These are phyloP conservation scores for Orchesella flavescens DNA, from an alignment of 2,888 invertebrate genomes.

Conservation along the genomic window DNA sequence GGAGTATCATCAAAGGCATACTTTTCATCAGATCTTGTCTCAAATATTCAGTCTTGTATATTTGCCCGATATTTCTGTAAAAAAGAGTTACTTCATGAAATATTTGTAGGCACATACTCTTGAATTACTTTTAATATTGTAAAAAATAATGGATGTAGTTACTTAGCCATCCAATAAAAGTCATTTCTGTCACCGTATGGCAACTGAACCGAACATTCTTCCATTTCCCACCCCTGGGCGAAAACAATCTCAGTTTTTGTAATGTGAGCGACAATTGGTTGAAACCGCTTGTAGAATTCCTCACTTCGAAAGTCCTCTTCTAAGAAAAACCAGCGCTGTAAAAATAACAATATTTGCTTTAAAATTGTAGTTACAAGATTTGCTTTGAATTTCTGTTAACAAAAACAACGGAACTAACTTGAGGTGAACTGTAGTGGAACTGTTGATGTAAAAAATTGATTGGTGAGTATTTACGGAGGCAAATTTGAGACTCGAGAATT, in stretches of 20 bases:
- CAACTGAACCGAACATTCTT: slow-evolving; percentile 15
- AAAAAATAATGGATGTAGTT: no score
- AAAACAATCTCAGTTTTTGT: background rate
- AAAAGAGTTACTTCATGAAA: no score
- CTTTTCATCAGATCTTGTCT: background rate
- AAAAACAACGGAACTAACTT: no score
- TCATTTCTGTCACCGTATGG: slow-evolving; percentile 6
- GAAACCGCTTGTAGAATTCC: slow-evolving; percentile 18
- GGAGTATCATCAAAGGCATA: background rate
- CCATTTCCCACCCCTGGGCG: background rate
- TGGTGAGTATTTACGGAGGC: slow-evolving; percentile 25
- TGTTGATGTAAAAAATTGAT: slow-evolving; percentile 11
- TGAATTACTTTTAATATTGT: background rate
- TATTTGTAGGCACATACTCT: no score
- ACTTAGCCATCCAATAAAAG: slow-evolving; percentile 22
- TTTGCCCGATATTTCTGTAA: slow-evolving; percentile 20
- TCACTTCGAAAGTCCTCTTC: slow-evolving; percentile 32
- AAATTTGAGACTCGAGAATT: background rate
- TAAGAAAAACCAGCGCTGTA: slow-evolving; percentile 28
- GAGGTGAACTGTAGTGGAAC: slow-evolving; percentile 22
- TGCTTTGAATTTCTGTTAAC: no score
- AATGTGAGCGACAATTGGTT: background rate
- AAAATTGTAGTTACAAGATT: background rate
- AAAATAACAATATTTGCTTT: background rate
- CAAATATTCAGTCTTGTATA: background rate